Base-by-base conservation (phyloP, 2,113 vertebrate genomes). In the Coreoperca whiteheadi region DNA sequence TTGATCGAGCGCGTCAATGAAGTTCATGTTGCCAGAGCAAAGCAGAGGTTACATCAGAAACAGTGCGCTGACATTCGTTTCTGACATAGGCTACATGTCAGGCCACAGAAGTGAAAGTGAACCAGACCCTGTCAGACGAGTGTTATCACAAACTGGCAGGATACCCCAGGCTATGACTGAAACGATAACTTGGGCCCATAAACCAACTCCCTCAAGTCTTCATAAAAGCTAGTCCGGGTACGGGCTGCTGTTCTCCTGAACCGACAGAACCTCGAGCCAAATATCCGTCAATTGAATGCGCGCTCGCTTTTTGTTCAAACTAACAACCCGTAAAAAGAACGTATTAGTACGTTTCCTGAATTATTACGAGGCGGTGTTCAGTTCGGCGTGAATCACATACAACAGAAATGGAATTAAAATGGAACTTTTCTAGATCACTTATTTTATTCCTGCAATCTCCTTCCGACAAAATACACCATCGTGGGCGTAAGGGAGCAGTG, bases 141-240 rank as follows among this genome's bases (percentile, higher is more conserved):
- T 4, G 11, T 53, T 46, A 48, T 4, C 6, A 10, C 0, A 28
- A 43, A 39, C 50, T 54, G 12, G 16, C 25, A 5, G 9, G n/a
- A 18, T 6, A 20, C 39, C 37, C 2, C 10, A 16, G 9, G 25
- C 9, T 72, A 2, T 10, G 15, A 28, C 46, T 28, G 34, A 43
- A 69, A 66, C 68, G 25, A 65, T 28, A 48, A 81, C 39, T 54
- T 60, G 50, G 80, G 67, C 77, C 83, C 82, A 39, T 28, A 28
- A 60, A 75, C 14, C 71, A 87, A 87, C 76, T 85, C 77, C 72
- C 54, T 74, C 1, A 78, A 89, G 50, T 87, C 61, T 25, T 63
- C 34, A 11, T 51, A 18, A 76, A 64, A 75, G 75, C 86, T 57
- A 82, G 25, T 73, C 61, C 37, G 63, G 74, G 39, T 67, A 41